Evolutionary conservation across 2,113 vertebrate species (phyloP).

Genomic region (Phoenicopterus ruber): DNA sequence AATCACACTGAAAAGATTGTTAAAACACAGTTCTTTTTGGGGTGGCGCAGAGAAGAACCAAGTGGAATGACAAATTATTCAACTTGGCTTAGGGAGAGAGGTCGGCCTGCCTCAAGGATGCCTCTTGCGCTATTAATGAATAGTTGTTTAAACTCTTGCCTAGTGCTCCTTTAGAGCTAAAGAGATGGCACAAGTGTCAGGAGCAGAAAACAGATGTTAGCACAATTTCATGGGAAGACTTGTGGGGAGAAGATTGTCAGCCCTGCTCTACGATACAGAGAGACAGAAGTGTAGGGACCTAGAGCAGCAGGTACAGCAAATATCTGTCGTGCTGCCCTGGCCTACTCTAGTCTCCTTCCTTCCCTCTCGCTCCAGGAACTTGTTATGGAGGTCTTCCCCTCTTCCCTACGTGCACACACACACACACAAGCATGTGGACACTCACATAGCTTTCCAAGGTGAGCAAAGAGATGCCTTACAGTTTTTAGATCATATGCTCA

Average conservation of each 20-base stretch:
- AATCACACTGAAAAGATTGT: not conserved
- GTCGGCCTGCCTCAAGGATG: not conserved
- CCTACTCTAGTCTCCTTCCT: not conserved
- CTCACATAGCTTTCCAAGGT: not conserved
- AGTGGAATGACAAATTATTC: not conserved
- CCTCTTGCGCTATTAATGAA: not conserved
- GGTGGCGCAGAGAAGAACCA: not conserved
- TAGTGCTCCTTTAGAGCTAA: not conserved
- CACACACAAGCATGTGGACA: fast-evolving
- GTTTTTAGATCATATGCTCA: not conserved
- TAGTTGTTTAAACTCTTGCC: not conserved
- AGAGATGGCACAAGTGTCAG: not conserved
- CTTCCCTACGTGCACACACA: not conserved
- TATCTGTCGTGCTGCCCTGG: not conserved
- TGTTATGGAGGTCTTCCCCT: not conserved
- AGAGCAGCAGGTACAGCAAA: not conserved
- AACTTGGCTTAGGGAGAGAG: not conserved
- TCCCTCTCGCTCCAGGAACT: not conserved
- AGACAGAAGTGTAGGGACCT: not conserved
- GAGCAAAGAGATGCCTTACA: not conserved
- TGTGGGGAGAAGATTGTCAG: too few relatives aligned
- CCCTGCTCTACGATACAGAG: not conserved
- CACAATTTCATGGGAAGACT: not conserved
- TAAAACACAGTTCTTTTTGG: not conserved
- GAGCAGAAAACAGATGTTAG: not conserved